Percentiles rank a stretch among this genome's conserved stretches.
Conservation (phyloP, 2,113 vertebrate species). For the Hippolais icterina region DNA sequence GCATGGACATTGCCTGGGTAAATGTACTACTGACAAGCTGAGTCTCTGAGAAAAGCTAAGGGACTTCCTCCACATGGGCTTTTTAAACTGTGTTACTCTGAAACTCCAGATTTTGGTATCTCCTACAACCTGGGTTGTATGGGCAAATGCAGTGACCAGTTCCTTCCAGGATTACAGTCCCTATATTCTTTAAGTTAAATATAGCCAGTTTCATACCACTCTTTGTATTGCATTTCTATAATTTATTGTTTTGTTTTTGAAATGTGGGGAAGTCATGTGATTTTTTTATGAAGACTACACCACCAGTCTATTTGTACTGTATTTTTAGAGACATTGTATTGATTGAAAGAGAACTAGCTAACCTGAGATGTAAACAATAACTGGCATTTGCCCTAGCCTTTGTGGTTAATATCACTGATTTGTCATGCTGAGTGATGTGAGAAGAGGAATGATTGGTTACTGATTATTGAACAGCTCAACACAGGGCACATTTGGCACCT, state of each 20-base stretch:
- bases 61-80: background rate
- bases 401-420: constrained; percentile 77
- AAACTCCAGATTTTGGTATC: background rate
- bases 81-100: background rate
- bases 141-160: background rate
- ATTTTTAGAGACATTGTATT: constrained; percentile 60
- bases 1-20: background rate
- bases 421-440: constrained; percentile 71
- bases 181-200: background rate
- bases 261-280: background rate
- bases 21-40: background rate
- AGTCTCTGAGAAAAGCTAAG: background rate
- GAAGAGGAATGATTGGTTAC: constrained; percentile 71
- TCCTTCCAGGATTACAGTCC: background rate
- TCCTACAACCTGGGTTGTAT: background rate
- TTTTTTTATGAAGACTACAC: background rate
- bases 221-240: background rate
- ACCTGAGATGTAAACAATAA: constrained; percentile 71
- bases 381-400: constrained; percentile 73
- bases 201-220: background rate
- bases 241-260: background rate
- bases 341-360: constrained; percentile 68
- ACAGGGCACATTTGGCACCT: constrained; percentile 70
- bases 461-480: constrained; percentile 76
- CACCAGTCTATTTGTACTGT: background rate